These are phyloP conservation scores for Pardosa pseudoannulata DNA, from an alignment of 2,888 invertebrate species.

Conservation along the genomic window DNA sequence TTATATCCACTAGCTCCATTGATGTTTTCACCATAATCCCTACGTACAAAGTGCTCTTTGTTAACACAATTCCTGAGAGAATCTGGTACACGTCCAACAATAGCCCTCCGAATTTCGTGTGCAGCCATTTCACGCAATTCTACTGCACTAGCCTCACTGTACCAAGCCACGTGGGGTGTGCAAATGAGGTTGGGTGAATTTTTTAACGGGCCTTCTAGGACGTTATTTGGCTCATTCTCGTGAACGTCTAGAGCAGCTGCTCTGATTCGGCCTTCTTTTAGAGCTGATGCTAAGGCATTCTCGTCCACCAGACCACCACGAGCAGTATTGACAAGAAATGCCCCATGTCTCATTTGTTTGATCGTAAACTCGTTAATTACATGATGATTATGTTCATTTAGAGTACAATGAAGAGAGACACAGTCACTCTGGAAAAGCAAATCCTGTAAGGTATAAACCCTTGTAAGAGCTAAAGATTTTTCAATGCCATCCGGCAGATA, in stretches of 20 bases:
- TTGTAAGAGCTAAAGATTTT: conserved; percentile 95
- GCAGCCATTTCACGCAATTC: conserved; percentile 99
- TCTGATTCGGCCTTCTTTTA: conserved; percentile 98
- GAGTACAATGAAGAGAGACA: conserved; percentile 98
- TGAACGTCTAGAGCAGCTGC: conserved; percentile 99
- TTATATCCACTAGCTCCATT: conserved; percentile 74
- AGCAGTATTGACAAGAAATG: conserved; percentile 99
- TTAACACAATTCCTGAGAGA: conserved; percentile 99
- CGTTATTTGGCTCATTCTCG: conserved; percentile 99
- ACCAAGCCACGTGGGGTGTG: conserved; percentile 99
- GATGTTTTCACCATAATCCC: conserved; percentile 73
- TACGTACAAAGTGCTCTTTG: conserved; percentile 87
- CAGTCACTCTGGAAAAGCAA: conserved; percentile 99
- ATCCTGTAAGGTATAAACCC: conserved; percentile 97
- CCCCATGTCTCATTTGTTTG: conserved; percentile 97
- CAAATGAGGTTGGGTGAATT: conserved; percentile 98
- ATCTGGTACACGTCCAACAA: conserved; percentile 98
- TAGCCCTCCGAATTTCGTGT: conserved; percentile 97
- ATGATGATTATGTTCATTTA: conserved; percentile 99
- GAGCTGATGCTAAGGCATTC: conserved; percentile 94
- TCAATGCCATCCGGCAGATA: conserved; percentile 99
- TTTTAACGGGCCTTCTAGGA: conserved; percentile 89
- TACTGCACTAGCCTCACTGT: conserved; percentile 98
- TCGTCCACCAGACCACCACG: conserved; percentile 98
- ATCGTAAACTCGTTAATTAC: conserved; percentile 99